Conservation (phyloP, 2,888 invertebrate species). For the Blomia tropicalis region DNA sequence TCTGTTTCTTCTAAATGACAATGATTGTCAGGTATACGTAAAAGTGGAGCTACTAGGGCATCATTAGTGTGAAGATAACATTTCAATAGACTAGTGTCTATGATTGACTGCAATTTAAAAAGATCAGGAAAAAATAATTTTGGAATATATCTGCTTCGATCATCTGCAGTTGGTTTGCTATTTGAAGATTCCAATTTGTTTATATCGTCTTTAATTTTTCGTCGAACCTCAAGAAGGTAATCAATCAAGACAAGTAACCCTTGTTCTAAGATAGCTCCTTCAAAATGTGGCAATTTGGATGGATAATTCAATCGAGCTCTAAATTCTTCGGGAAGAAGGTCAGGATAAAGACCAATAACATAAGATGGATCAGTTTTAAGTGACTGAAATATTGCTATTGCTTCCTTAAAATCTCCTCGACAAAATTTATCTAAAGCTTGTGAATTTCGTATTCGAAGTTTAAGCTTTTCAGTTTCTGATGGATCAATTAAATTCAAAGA, state of each 20-base stretch:
- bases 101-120: constrained; percentile 59
- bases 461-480: constrained; percentile 53
- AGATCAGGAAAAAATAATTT: constrained; percentile 4
- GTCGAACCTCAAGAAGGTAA: constrained; percentile 57
- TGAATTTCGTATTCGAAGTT: constrained; percentile 71
- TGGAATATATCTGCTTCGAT: not conserved
- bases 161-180: not conserved
- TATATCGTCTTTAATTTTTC: constrained; percentile 7
- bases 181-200: not conserved
- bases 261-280: constrained; percentile 67
- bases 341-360: constrained; percentile 85
- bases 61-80: constrained; percentile 94
- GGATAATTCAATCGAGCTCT: constrained; percentile 41
- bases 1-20: constrained; percentile 89
- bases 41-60: constrained; percentile 71
- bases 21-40: constrained; percentile 63
- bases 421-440: constrained; percentile 80
- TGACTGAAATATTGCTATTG: constrained; percentile 77
- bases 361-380: constrained; percentile 85
- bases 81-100: constrained; percentile 89
- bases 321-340: constrained; percentile 50
- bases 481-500: constrained; percentile 1
- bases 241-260: constrained; percentile 73
- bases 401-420: constrained; percentile 66
- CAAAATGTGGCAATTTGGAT: constrained; percentile 46